Evolutionary conservation across 2,888 invertebrate genomes (phyloP), one percentile per base, ranked within the genome.

Genomic region (Hirtodrosophila histrioides): DNA sequence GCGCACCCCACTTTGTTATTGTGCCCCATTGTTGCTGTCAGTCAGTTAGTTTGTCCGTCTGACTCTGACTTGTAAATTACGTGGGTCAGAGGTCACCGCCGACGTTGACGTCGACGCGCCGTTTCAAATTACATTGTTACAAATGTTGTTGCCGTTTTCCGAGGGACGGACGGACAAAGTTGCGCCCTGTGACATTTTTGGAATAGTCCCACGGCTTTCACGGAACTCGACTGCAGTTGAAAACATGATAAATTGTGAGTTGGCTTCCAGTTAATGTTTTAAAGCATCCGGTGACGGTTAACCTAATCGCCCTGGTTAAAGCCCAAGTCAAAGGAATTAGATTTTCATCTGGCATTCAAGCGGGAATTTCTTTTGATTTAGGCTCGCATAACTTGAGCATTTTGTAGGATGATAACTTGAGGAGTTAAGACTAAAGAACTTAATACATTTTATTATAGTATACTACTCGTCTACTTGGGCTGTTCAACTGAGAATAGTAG

Each of bases 111-210:
- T 17, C 17, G 17, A 17, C 17, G 17, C 17, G 17, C 49, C 72
- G 49, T 65, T 80, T 72, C 55, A 86, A 84, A 86, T 88, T 75
- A 88, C 61, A 73, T 73, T 86, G 88, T 81, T 78, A 75, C 76
- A 69, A 81, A 72, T 70, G 62, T 70, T 62, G 57, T 27, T 45
- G 10, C 17, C 43, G 33, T 12, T 49, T 24, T 57, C 53, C 51
- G 9, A n/a, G 24, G 49, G 33, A 51, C 43, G 49, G 33, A 51
- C 43, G 56, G 64, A 72, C 64, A 77, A 27, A 60, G 60, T 17
- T 51, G 63, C 46, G 53, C 49, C 41, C 49, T 58, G 61, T 62
- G 74, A 67, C 62, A 62, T 50, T 77, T 60, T 40, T 56, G 33
- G 48, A 63, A 49, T 27, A 50, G 23, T 65, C 62, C 66, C 75